Evolutionary conservation across 2,888 invertebrate species (phyloP).

Genomic region (Drosophila nigricruria): DNA sequence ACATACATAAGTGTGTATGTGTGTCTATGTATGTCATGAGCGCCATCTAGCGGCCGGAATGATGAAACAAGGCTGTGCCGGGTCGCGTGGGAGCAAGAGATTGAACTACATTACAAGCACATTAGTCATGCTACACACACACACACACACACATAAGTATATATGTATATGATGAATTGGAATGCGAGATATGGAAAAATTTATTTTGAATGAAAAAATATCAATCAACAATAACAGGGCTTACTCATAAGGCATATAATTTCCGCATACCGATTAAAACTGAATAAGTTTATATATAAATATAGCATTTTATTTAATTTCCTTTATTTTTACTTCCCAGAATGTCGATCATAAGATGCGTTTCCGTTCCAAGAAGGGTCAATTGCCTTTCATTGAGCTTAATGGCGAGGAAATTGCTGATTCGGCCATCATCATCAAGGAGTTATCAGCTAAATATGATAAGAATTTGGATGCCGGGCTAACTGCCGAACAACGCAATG

Average conservation of each 20-base stretch:
- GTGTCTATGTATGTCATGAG: conserved; percentile 68
- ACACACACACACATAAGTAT: conserved; percentile 9
- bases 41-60: conserved; percentile 64
- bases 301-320: background rate
- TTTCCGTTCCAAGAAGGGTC: conserved; percentile 97
- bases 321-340: conserved; percentile 86
- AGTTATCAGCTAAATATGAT: conserved; percentile 92
- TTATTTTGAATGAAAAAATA: conserved; percentile 24
- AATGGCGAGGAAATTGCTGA: conserved; percentile 98
- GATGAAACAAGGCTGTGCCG: conserved; percentile 20
- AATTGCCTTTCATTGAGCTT: conserved; percentile 96
- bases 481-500: conserved; percentile 93
- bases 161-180: conserved; percentile 37
- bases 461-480: conserved; percentile 94
- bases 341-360: conserved; percentile 98
- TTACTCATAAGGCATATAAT: conserved; percentile 32
- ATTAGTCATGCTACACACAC: conserved; percentile 58
- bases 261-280: conserved; percentile 5
- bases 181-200: conserved; percentile 45
- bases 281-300: too few species aligned
- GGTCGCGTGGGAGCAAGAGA: conserved; percentile 59
- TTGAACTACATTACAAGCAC: conserved; percentile 71
- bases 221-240: conserved; percentile 27
- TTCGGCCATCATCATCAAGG: conserved; percentile 95
- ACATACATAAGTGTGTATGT: conserved; percentile 50